These are phyloP conservation scores for Cathartes aura DNA, from an alignment of 2,113 vertebrate genomes.

Conservation along the genomic window DNA sequence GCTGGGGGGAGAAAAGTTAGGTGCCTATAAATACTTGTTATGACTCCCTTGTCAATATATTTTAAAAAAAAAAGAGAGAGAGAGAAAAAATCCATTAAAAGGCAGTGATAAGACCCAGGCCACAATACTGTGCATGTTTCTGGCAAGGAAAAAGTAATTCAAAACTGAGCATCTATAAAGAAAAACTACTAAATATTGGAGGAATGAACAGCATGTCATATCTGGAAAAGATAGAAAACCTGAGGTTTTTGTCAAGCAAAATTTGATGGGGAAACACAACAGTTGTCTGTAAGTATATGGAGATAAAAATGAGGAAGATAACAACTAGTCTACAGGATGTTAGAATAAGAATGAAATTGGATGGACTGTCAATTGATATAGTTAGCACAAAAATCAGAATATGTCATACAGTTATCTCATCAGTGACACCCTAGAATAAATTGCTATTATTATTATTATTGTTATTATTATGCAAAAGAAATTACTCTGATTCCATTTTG, in stretches of 20 bases:
- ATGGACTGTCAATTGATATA: not conserved
- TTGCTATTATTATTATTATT: not conserved
- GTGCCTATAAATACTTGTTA: not conserved
- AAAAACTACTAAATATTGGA: not conserved
- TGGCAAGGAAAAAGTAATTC: not conserved
- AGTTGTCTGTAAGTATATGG: not conserved
- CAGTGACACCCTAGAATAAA: not conserved
- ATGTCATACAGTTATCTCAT: not conserved
- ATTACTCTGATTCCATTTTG: not conserved
- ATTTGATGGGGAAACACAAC: not conserved
- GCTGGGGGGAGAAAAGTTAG: not conserved
- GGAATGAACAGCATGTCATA: not conserved
- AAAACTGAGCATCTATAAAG: not conserved
- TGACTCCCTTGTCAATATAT: not conserved
- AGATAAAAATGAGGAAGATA: not conserved
- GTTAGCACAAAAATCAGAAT: not conserved
- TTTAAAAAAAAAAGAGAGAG: no score
- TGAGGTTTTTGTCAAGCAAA: not conserved
- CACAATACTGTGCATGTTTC: not conserved
- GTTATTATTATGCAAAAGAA: not conserved
- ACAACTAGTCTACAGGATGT: not conserved
- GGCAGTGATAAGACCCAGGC: not conserved
- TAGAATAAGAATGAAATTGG: not conserved
- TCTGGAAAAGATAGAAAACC: not conserved
- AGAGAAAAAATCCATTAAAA: not conserved